Base-by-base conservation (phyloP, 64 coral and sea anemone species). In the Pocillopora damicornis region DNA sequence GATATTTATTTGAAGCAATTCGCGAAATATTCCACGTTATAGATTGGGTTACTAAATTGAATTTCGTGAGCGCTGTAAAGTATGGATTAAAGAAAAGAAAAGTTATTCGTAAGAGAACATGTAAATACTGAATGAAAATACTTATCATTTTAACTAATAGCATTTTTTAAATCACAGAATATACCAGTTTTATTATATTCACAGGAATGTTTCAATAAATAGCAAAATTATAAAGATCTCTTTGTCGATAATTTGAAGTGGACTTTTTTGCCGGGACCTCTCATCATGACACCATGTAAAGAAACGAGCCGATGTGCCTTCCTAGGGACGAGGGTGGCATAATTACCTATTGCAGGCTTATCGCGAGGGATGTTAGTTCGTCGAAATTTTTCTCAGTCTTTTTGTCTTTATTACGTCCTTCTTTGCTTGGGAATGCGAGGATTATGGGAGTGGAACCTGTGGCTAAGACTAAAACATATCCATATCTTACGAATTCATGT, bases 141-240 rank as follows among this genome's bases (percentile, higher is more conserved):
- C 51, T 1, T 79, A 79, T 79, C 76, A 79, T 79, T 79, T 60
- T 51, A 59, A 60, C 12, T 51, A 22, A 26, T 30, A 57, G 22
- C 76, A 79, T 79, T 59, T 79, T 79, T 79, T 60, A 60, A 79
- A 59, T 8, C 14, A 25, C 22, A 26, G 51, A 79, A 12, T 13
- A 12, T 58, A 22, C 12, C 51, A 59, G 51, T 79, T 23, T 60
- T 60, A 79, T 60, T 60, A 79, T 61, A 20, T 60, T 9, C 57
- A 25, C 56, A 57, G 59, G 42, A 79, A 59, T 79, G 60, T 79
- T 79, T 79, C 58, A 79, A 79, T 79, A 79, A 79, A 77, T 17
- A 58, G 20, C 60, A 58, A 25, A 79, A 10, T 9, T 6, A 69
- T 22, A 20, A n/a, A 51, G 4, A 69, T 69, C 20, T 69, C 22